Conservation (phyloP, 2,113 vertebrate genomes). For the Chionis minor region DNA sequence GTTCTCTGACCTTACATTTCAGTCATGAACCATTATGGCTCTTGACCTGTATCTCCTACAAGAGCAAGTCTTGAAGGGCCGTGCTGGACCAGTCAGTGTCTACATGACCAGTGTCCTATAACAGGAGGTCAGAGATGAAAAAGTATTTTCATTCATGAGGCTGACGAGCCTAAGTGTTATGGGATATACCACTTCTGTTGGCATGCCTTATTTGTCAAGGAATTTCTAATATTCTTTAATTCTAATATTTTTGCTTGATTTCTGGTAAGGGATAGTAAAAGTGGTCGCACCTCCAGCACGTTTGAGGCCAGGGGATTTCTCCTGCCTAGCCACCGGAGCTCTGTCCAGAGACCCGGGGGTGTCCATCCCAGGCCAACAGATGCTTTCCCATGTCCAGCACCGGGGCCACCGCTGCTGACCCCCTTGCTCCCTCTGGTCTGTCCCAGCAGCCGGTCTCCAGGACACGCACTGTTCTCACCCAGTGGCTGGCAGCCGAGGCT, state of each 20-base stretch:
- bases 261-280: not conserved
- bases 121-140: not conserved
- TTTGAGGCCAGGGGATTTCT: not conserved
- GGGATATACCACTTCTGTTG: not conserved
- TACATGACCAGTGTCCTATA: not conserved
- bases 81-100: not conserved
- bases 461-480: rapidly evolving
- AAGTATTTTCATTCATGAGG: not conserved
- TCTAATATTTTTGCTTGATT: not conserved
- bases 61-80: not conserved
- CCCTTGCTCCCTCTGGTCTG: rapidly evolving
- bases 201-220: not conserved
- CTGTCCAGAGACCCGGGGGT: not conserved
- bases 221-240: not conserved
- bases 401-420: not conserved
- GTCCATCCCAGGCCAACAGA: not conserved
- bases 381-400: not conserved
- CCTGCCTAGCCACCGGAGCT: not conserved
- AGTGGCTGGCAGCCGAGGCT: not conserved
- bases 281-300: not conserved
- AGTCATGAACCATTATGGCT: not conserved
- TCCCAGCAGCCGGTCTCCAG: not conserved
- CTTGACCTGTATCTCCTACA: not conserved
- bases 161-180: not conserved
- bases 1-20: not conserved